These are phyloP conservation scores for Drosophila acutilabella DNA, from an alignment of 2,888 invertebrate species.

Conservation along the genomic window DNA sequence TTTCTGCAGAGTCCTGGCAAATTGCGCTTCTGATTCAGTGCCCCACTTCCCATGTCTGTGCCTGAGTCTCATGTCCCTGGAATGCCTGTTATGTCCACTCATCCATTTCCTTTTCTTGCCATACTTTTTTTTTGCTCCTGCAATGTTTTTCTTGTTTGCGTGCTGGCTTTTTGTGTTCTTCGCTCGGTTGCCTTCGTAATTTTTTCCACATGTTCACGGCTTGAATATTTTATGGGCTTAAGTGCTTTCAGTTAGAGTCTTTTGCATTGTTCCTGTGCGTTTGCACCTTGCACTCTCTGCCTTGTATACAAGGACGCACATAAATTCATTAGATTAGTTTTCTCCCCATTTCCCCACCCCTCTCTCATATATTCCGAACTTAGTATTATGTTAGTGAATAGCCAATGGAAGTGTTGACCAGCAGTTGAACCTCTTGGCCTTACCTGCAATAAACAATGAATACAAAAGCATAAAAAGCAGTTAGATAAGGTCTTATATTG, in stretches of 20 bases:
- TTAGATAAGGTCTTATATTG: slow-evolving; percentile 19
- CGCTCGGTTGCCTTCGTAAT: slow-evolving; percentile 61
- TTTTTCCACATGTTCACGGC: slow-evolving; percentile 78
- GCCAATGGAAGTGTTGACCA: slow-evolving; percentile 34
- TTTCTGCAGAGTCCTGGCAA: slow-evolving; percentile 50
- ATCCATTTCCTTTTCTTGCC: slow-evolving; percentile 57
- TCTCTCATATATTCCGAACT: slow-evolving; percentile 10
- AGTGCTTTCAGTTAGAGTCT: slow-evolving; percentile 75
- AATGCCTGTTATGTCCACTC: slow-evolving; percentile 61
- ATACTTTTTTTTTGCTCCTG: slow-evolving; percentile 24
- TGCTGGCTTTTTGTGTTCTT: slow-evolving; percentile 58
- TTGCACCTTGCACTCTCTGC: slow-evolving; percentile 56
- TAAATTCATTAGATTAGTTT: slow-evolving; percentile 76
- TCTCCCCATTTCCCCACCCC: neutral
- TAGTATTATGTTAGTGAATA: slow-evolving; percentile 47
- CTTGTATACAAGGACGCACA: slow-evolving; percentile 50
- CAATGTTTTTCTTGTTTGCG: slow-evolving; percentile 44
- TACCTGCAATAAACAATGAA: slow-evolving; percentile 53
- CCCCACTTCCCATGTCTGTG: neutral
- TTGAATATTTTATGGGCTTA: slow-evolving; percentile 80
- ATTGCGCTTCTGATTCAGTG: slow-evolving; percentile 54
- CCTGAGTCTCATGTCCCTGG: slow-evolving; percentile 21
- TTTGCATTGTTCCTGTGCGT: slow-evolving; percentile 58
- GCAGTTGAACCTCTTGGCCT: slow-evolving; percentile 21
- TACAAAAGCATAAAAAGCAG: slow-evolving; percentile 3